Percentiles rank a stretch among this genome's conserved stretches.
Conservation (phyloP, 1,140 invertebrate species). For the Lordiphosa stackelbergi region DNA sequence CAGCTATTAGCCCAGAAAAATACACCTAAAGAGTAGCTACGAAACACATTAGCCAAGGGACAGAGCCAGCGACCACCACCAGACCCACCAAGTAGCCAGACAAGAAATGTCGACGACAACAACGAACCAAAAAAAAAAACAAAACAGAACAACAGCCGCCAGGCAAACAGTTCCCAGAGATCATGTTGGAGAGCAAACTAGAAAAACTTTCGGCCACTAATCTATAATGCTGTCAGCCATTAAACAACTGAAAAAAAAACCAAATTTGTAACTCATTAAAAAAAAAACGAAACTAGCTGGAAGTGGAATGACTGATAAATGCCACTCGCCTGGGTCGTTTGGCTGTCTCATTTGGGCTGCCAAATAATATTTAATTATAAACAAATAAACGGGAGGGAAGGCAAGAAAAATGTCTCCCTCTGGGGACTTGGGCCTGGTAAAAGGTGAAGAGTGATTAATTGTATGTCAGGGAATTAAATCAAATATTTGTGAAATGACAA, state of each 20-base stretch:
- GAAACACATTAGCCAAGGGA: constrained; percentile 50
- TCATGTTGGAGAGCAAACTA: constrained; percentile 21
- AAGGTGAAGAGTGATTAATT: constrained; percentile 74
- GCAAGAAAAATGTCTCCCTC: constrained; percentile 10
- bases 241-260: constrained; percentile 70
- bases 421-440: constrained; percentile 42
- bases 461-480: constrained; percentile 75
- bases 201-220: constrained; percentile 67
- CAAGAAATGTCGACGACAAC: constrained; percentile 41
- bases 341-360: constrained; percentile 70
- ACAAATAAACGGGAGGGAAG: constrained; percentile 61
- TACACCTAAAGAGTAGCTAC: constrained; percentile 42
- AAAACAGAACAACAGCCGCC: constrained; percentile 48
- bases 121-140: constrained; percentile 13
- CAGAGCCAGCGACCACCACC: constrained; percentile 19
- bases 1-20: constrained; percentile 70
- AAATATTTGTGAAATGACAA: constrained; percentile 68
- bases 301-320: constrained; percentile 69
- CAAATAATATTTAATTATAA: constrained; percentile 76
- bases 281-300: constrained; percentile 44
- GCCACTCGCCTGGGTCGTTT: constrained; percentile 45
- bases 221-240: constrained; percentile 74
- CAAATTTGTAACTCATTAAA: constrained; percentile 75
- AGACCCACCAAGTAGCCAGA: constrained; percentile 68
- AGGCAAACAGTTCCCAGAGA: constrained; percentile 56